phyloP scores from a whole-genome alignment of 2,113 vertebrate genomes.

The Pandion haliaetus region DNA sequence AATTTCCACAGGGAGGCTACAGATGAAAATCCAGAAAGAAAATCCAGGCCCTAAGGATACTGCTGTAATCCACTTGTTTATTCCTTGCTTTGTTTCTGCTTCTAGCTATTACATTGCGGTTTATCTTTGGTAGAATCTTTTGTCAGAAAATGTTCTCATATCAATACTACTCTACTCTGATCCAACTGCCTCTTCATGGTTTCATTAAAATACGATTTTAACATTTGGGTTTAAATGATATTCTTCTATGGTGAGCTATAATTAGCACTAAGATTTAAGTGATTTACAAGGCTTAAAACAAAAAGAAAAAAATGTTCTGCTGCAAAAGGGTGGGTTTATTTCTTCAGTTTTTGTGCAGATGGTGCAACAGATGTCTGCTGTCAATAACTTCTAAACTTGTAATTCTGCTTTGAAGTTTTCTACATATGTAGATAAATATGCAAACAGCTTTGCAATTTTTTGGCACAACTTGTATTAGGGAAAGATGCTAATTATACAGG shows the following conservation, averaged over 20 bases:
- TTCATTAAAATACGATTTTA: neutral
- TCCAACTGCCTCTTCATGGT: neutral
- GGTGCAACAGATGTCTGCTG: constrained; percentile 60
- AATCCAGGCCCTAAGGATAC: neutral
- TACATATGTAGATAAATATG: neutral
- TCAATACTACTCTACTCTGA: neutral
- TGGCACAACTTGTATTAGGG: neutral
- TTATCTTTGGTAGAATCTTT: neutral
- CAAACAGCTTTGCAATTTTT: neutral
- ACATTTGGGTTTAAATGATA: neutral
- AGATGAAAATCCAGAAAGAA: neutral
- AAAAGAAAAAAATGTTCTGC: neutral
- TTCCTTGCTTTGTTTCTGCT: neutral
- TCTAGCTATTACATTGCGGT: neutral
- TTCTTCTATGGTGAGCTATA: neutral
- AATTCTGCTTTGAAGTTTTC: constrained; percentile 29
- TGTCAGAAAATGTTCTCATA: neutral
- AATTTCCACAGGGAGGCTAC: neutral
- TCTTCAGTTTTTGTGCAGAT: constrained; percentile 34
- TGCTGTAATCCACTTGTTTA: neutral
- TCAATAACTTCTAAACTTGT: constrained; percentile 34
- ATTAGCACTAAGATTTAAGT: neutral
- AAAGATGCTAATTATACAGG: neutral
- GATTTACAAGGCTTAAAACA: neutral
- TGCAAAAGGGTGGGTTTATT: neutral